A percentile compares a stretch with the other conserved stretches of the same genome.
phyloP scores from a whole-genome alignment of 2,888 invertebrate genomes.

The Sthenelais limicola region DNA sequence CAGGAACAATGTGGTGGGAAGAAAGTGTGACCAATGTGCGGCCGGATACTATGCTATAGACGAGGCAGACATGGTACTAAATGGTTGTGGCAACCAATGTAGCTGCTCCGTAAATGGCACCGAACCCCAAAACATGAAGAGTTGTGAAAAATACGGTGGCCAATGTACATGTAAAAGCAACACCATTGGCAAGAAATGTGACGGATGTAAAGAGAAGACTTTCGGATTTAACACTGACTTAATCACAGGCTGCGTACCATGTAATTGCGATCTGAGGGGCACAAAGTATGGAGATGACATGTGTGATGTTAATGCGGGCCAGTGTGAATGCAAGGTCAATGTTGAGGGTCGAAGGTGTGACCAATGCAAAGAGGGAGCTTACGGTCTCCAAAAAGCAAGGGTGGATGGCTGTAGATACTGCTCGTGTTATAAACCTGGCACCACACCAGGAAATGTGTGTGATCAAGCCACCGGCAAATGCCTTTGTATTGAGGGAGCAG shows the following conservation, averaged over 20 bases:
- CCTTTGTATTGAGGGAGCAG: constrained; percentile 38
- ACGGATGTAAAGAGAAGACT: constrained; percentile 96
- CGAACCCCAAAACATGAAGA: constrained; percentile 22
- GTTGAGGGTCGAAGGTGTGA: constrained; percentile 50
- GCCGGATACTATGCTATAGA: constrained; percentile 43
- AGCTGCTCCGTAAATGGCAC: constrained; percentile 42
- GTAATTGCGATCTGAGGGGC: constrained; percentile 44
- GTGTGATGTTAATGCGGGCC: constrained; percentile 45
- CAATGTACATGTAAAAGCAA: constrained; percentile 77
- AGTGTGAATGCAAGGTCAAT: constrained; percentile 49
- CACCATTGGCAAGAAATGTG: constrained; percentile 94
- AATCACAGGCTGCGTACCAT: constrained; percentile 41
- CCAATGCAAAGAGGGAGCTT: constrained; percentile 52
- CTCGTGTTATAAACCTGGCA: constrained; percentile 47
- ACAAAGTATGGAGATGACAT: neutral
- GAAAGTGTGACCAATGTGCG: constrained; percentile 41
- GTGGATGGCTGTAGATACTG: constrained; percentile 45
- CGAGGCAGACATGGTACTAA: constrained; percentile 24
- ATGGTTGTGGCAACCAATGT: constrained; percentile 43
- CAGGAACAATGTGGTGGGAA: constrained; percentile 47
- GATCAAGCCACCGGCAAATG: constrained; percentile 48
- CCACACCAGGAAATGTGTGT: constrained; percentile 35
- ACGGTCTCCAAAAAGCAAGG: no score
- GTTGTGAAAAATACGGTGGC: constrained; percentile 79
- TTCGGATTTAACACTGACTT: constrained; percentile 83